Evolutionary conservation across 2,888 invertebrate species (phyloP).

Genomic region (Parnassius glacialis): DNA sequence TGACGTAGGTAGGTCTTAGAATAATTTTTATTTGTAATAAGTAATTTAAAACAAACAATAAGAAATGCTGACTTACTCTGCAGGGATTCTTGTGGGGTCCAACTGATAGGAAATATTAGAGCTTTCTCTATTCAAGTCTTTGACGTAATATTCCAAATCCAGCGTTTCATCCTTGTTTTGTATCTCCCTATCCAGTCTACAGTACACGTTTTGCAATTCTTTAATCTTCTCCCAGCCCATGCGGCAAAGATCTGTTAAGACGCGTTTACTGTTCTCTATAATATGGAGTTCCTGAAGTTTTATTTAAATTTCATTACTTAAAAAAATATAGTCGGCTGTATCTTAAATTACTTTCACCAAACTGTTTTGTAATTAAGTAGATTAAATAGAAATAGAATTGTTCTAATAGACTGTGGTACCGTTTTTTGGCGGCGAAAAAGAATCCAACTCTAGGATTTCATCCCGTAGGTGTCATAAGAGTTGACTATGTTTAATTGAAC

Average conservation of each 20-base stretch:
- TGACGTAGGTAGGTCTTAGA: no score
- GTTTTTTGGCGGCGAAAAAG: no score
- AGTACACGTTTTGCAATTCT: constrained; percentile 86
- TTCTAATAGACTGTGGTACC: no score
- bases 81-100: constrained; percentile 87
- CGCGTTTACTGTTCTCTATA: constrained; percentile 70
- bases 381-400: no score
- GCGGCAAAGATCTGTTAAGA: constrained; percentile 67
- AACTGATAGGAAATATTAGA: constrained; percentile 91
- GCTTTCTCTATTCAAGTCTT: constrained; percentile 87
- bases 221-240: constrained; percentile 90
- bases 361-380: no score
- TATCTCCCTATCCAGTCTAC: constrained; percentile 86
- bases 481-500: no score
- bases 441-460: no score
- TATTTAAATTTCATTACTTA: not conserved
- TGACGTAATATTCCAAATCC: constrained; percentile 86
- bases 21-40: no score
- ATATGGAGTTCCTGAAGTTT: constrained; percentile 67
- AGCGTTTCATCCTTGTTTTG: constrained; percentile 91
- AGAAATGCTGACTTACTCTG: constrained; percentile 72
- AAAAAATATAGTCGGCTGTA: no score
- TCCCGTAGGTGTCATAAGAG: no score
- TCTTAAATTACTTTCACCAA: no score
- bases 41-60: no score